Percentiles rank a stretch among this genome's conserved stretches.
Evolutionary conservation across 2,797 vertebrate species (phyloP).

Genomic region (Muraenolepis orangiensis): DNA sequence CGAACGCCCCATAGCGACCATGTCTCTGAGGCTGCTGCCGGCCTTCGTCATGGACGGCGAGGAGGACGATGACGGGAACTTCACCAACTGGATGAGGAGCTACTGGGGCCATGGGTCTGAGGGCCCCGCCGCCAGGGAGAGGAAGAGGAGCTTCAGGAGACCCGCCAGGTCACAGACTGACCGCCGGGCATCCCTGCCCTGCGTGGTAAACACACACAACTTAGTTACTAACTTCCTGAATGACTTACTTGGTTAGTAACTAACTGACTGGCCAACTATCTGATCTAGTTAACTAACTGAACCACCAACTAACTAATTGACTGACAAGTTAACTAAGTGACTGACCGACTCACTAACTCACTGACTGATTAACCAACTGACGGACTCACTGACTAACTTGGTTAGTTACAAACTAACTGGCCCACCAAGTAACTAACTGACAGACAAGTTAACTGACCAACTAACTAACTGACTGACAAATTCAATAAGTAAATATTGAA

Average conservation of each 20-base stretch:
- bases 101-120: slow-evolving; percentile 87
- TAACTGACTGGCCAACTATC: neutral
- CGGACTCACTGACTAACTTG: neutral
- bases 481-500: neutral
- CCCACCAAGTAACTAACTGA: neutral
- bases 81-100: slow-evolving; percentile 98
- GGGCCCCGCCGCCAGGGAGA: slow-evolving; percentile 59
- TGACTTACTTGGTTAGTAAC: neutral
- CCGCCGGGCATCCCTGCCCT: slow-evolving; percentile 84
- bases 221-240: too few species aligned
- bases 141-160: slow-evolving; percentile 74
- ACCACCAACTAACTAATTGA: neutral
- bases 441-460: neutral
- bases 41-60: slow-evolving; percentile 83
- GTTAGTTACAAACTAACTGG: neutral
- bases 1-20: slow-evolving; percentile 22
- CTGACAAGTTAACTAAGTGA: neutral
- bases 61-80: slow-evolving; percentile 90
- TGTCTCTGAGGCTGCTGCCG: slow-evolving; percentile 72
- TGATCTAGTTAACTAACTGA: neutral
- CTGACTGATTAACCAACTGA: neutral
- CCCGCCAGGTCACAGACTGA: slow-evolving; percentile 55
- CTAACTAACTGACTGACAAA: neutral
- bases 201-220: slow-evolving; percentile 75
- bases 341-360: neutral